Base-by-base conservation (phyloP, 1,140 invertebrate species). In the Eumeta japonica region DNA sequence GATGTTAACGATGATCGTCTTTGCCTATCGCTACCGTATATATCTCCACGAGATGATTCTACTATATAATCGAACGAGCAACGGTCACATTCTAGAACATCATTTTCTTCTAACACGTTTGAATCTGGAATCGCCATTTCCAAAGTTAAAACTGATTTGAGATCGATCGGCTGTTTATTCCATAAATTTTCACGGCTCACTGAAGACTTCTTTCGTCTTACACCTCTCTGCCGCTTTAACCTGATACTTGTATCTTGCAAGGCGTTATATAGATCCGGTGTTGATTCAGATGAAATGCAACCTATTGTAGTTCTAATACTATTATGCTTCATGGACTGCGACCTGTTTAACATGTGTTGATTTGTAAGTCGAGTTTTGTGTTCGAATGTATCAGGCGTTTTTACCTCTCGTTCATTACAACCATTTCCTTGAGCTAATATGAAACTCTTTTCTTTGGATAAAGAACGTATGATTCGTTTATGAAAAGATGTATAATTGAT, bases 331-430 rank as follows among this genome's bases (percentile, higher is more conserved):
- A 74, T 70, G 2, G 70, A 74, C 27, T 56, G 55, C 5, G 66
- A 70, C 46, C 70, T 60, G 28, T 37, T 50, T 17, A 71, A 36
- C 32, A 41, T 52, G 20, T n/a, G 5, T 24, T 24, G 5, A n/a
- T 24, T 24, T 30, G 13, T 7, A 5, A 9, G 5, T 30, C 13
- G 11, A 18, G 37, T 42, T 58, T 54, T 12, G 33, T 30, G n/a
- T 38, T 55, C 28, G 37, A 41, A 37, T 36, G 50, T 52, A 10
- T 68, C 62, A 17, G 70, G 70, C 16, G 70, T 72, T 44, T 48
- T 55, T 9, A 74, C 70, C 54, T 74, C 70, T 48, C 70, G 53
- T 50, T 74, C 70, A 43, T 70, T 68, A 18, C 68, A 74, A 19
- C 66, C 70, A 45, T 68, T 60, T 7, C 63, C 66, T 43, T 74